phyloP scores from a whole-genome alignment of 2,888 invertebrate genomes.

The Dasypogon diadema region DNA sequence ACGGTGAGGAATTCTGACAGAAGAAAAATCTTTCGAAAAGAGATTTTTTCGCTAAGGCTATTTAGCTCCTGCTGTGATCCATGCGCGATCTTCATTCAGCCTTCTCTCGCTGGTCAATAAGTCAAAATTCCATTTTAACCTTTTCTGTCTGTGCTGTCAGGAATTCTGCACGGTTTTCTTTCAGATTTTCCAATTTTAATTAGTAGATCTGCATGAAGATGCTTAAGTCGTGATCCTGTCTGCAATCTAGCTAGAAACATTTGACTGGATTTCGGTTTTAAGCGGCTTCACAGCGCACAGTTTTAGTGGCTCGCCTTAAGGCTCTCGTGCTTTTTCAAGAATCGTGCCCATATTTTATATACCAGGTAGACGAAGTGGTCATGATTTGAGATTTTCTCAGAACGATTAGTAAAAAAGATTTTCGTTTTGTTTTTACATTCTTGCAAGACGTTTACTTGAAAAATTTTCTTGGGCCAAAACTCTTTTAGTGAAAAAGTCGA shows the following conservation, averaged over 20 bases:
- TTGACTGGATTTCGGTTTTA: not conserved
- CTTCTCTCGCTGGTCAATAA: not conserved
- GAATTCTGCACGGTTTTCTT: conserved; percentile 31
- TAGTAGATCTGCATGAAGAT: conserved; percentile 41
- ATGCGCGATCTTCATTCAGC: not conserved
- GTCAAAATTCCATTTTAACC: conserved; percentile 5
- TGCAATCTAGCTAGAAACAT: not conserved
- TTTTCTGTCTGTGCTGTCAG: not conserved
- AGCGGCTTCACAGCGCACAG: no score
- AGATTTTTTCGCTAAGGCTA: not conserved
- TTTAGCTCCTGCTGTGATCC: conserved; percentile 31
- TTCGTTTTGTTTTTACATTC: not conserved
- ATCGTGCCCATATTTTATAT: conserved; percentile 6
- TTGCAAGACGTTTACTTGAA: not conserved
- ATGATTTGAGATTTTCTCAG: conserved; percentile 41
- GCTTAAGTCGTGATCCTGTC: conserved; percentile 36
- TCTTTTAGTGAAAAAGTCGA: not conserved
- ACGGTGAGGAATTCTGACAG: conserved; percentile 39
- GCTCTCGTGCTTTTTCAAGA: conserved; percentile 1
- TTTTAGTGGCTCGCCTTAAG: no score
- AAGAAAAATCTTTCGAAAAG: conserved; percentile 13
- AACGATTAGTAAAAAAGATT: conserved; percentile 23
- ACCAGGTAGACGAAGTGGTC: not conserved
- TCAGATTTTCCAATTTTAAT: conserved; percentile 21
- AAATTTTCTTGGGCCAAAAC: not conserved